phyloP scores from a whole-genome alignment of 2,888 invertebrate genomes.

The Plutella xylostella region DNA sequence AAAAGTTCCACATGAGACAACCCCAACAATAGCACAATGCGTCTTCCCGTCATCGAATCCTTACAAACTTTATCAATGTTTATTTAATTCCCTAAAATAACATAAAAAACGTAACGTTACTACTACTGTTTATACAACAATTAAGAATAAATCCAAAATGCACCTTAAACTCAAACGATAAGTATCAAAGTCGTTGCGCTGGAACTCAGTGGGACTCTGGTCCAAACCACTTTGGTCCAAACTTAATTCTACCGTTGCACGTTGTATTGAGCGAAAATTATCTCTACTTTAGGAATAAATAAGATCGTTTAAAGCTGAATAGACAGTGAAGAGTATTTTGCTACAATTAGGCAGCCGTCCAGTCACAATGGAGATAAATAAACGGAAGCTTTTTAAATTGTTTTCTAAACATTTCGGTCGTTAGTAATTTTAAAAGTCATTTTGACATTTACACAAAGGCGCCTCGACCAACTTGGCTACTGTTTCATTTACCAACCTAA shows the following conservation, averaged over 20 bases:
- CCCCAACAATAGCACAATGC: background rate
- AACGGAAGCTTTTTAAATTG: conserved; percentile 64
- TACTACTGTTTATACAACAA: conserved; percentile 15
- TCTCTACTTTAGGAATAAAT: too few relatives aligned
- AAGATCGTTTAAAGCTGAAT: too few relatives aligned
- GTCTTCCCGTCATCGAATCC: conserved; percentile 1
- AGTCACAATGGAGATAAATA: conserved; percentile 54
- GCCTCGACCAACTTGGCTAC: conserved; percentile 15
- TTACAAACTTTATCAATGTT: conserved; percentile 40
- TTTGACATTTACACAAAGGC: conserved; percentile 35
- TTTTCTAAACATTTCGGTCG: conserved; percentile 60
- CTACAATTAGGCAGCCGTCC: conserved; percentile 57
- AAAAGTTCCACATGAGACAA: background rate
- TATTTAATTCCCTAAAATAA: conserved; percentile 44
- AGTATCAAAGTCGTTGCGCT: too few relatives aligned
- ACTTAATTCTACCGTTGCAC: too few relatives aligned
- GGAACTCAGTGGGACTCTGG: too few relatives aligned
- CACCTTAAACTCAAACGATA: too few relatives aligned
- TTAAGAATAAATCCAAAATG: too few relatives aligned
- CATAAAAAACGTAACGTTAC: background rate
- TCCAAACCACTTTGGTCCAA: too few relatives aligned
- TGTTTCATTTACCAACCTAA: background rate
- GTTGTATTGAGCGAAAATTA: too few relatives aligned
- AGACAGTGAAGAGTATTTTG: too few relatives aligned
- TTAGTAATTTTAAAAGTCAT: conserved; percentile 39